Evolutionary conservation across 2,888 invertebrate species (phyloP), one percentile per base, ranked within the genome.

Genomic region (Lottia scabra): DNA sequence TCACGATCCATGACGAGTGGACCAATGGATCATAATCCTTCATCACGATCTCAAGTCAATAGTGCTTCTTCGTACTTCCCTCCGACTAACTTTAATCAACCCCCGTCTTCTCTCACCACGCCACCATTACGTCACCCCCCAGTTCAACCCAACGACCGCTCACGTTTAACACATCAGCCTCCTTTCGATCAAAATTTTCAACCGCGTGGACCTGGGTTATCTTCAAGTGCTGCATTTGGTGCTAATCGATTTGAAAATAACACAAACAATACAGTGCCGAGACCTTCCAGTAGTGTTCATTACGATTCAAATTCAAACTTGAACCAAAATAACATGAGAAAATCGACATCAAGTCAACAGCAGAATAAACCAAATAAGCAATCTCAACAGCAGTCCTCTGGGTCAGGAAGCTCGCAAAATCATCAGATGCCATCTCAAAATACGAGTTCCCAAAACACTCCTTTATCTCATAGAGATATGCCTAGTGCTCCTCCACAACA

Each of bases 111-210:
- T 26, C 78, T 84, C 12, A 82, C 82, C 67, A 84, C 84, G 4
- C 82, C 83, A 23, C 83, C 84, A 0, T 72, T 84, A 13, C 84
- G 81, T 45, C 85, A 84, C 64, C 83, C 80, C n/a, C 80, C 81
- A 8, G 68, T 83, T 63, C 78, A 81, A 72, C 77, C 77, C 6
- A 74, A 74, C 12, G 80, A 81, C 19, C 76, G 78, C 16, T 68
- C 79, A 15, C 75, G 74, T 46, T 75, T 81, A 69, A 75, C 72
- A 2, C 77, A 79, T 63, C 76, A 81, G 62, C 76, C 79, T 12
- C 75, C 79, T 0, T 80, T 78, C 71, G 81, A 81, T 16, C 74
- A 71, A 12, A 75, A 76, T 43, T 83, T 79, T 65, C 78, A 79
- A 23, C 75, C 77, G 10, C 67, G 45, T 15, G 48, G 65, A 23